These are phyloP conservation scores for Drosophila persimilis DNA, from an alignment of 1,140 invertebrate species.

Conservation along the genomic window DNA sequence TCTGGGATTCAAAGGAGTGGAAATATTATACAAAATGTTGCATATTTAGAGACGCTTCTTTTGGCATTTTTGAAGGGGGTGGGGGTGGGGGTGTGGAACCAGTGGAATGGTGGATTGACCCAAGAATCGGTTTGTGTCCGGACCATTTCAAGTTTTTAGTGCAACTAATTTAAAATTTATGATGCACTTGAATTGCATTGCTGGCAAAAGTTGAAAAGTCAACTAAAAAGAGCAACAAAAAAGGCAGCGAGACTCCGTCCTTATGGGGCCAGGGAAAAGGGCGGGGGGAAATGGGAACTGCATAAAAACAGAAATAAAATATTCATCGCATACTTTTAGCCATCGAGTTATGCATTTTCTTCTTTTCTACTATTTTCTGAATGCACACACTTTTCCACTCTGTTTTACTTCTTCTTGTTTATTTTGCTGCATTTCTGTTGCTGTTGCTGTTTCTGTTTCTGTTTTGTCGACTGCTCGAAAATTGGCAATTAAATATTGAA, in stretches of 20 bases:
- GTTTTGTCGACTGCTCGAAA: constrained; percentile 20
- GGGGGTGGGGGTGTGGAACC: neutral
- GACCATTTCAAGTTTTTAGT: constrained; percentile 56
- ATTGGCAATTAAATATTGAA: constrained; percentile 65
- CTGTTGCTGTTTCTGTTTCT: constrained; percentile 3
- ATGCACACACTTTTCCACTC: neutral
- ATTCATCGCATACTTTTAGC: constrained; percentile 69
- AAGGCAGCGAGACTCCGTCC: constrained; percentile 10
- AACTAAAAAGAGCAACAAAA: constrained; percentile 35
- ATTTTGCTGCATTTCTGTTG: constrained; percentile 10
- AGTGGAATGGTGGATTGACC: neutral
- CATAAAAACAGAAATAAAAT: constrained; percentile 66
- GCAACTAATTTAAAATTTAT: constrained; percentile 72
- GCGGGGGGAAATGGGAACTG: constrained; percentile 51
- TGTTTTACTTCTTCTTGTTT: neutral
- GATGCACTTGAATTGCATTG: constrained; percentile 64
- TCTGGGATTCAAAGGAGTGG: neutral
- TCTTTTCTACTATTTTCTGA: neutral
- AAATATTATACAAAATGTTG: constrained; percentile 48
- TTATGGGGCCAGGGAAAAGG: neutral
- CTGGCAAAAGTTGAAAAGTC: constrained; percentile 55
- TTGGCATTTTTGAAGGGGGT: constrained; percentile 28
- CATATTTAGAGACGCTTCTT: constrained; percentile 33
- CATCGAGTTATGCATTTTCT: constrained; percentile 40
- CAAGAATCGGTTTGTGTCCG: constrained; percentile 10